Base-by-base conservation (phyloP, 1,140 invertebrate genomes). In the Rhyzopertha dominica region DNA sequence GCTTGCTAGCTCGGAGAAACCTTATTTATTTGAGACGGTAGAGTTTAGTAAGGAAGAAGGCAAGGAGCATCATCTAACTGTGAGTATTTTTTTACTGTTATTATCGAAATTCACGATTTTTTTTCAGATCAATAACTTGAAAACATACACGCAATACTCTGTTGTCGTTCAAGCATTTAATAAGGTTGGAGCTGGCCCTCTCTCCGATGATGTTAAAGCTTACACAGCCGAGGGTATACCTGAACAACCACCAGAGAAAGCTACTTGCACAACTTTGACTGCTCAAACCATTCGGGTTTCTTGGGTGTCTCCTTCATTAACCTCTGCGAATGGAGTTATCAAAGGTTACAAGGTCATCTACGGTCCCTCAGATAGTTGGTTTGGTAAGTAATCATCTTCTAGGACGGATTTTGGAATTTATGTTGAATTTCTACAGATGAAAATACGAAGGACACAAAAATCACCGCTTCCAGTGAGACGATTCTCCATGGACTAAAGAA, bases 341-440 rank as follows among this genome's bases (percentile, higher is more conserved):
- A 93, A 94, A 67, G 92, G 91, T 18, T 98, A 96, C 73, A 96
- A 95, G 72, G 90, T 97, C 37, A 83, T 96, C 47, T 96, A 94
- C 63, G 92, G 90, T 59, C 89, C 91, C 31, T 88, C 85, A 54
- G 87, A 92, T 54, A 80, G 84, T 38, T 93, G 89, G 89, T 90
- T 88, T 75, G 82, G 84, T 87, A 74, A 81, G 81, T 84, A 22
- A 17, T 34, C 22, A 20, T 7, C n/a, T 30, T 26, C 5, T 19
- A 10, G 14, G 10, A 31, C 14, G 7, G 12, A 30, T 24, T 25
- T 36, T 32, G 12, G 18, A 23, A 37, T 18, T 20, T 35, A 20
- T 23, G 1, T 36, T 43, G 13, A 28, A 53, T 56, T 34, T 50
- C 63, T 62, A 17, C 43, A 88, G 90, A 95, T 67, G 90, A 95